These are phyloP conservation scores for Orchestes rusci DNA, from an alignment of 2,888 invertebrate species.

Conservation along the genomic window DNA sequence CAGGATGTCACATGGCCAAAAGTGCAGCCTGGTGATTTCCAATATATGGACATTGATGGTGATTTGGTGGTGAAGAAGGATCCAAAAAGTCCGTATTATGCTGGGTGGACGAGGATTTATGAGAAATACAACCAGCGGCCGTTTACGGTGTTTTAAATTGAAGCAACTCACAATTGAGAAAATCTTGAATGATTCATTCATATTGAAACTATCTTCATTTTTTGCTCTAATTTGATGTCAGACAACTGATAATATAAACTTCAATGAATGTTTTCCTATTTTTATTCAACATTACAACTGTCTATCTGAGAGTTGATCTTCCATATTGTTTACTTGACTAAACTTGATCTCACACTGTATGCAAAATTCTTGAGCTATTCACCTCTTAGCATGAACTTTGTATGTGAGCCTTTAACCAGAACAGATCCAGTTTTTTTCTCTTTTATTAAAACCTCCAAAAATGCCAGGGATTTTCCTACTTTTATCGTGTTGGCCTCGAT, in stretches of 20 bases:
- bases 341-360: too few species aligned
- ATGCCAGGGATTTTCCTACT: constrained; percentile 73
- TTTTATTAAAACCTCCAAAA: constrained; percentile 69
- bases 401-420: constrained; percentile 77
- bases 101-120: constrained; percentile 26
- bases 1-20: constrained; percentile 29
- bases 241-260: too few species aligned
- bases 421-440: constrained; percentile 66
- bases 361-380: too few species aligned
- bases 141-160: constrained; percentile 19
- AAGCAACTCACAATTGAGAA: too few species aligned
- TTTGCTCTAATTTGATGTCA: too few species aligned
- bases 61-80: constrained; percentile 23
- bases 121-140: constrained; percentile 24
- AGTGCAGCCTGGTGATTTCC: constrained; percentile 21
- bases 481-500: constrained; percentile 72
- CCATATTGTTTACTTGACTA: too few species aligned
- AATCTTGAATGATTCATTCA: too few species aligned
- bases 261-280: too few species aligned
- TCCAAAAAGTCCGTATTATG: constrained; percentile 26
- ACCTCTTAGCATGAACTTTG: constrained; percentile 63
- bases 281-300: too few species aligned
- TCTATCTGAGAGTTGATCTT: too few species aligned
- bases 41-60: constrained; percentile 27
- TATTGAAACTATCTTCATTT: too few species aligned